A percentile compares a stretch with the other conserved stretches of the same genome.
Conservation (phyloP, 92 coral and sea anemone genomes). For the Heteractis magnifica region DNA sequence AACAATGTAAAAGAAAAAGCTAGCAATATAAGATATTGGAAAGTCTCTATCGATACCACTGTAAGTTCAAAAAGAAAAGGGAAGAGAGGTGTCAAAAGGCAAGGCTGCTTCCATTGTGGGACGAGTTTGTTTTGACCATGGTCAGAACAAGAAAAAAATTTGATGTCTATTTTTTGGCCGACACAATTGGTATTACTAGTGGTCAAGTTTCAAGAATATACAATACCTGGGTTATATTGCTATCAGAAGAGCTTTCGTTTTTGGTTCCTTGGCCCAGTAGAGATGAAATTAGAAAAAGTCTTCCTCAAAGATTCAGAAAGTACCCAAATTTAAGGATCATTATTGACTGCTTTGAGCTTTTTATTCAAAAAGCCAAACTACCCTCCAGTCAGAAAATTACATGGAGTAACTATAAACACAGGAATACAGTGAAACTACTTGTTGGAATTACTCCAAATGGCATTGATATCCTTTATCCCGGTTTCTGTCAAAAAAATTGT, state of each 20-base stretch:
- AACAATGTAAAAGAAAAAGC: constrained; percentile 35
- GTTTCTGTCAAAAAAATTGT: constrained; percentile 66
- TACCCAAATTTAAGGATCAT: too few relatives aligned
- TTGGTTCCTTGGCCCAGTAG: constrained; percentile 71
- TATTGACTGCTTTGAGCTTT: too few relatives aligned
- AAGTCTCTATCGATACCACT: constrained; percentile 37
- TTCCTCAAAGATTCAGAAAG: too few relatives aligned
- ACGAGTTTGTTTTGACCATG: constrained; percentile 35
- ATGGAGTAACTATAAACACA: too few relatives aligned
- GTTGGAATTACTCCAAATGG: constrained; percentile 68
- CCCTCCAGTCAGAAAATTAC: too few relatives aligned
- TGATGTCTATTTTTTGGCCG: constrained; percentile 62
- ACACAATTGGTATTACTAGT: constrained; percentile 47
- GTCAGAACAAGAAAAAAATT: constrained; percentile 60
- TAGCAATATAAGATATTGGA: constrained; percentile 44
- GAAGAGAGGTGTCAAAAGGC: constrained; percentile 13
- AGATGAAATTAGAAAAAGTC: too few relatives aligned
- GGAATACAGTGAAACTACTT: constrained; percentile 50
- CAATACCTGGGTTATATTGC: constrained; percentile 62
- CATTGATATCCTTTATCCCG: constrained; percentile 61
- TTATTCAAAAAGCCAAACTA: too few relatives aligned
- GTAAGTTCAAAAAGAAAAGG: constrained; percentile 19
- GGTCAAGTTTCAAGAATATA: constrained; percentile 56
- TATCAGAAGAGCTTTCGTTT: constrained; percentile 61
- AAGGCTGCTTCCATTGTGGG: constrained; percentile 28